Conservation (phyloP, 2,113 vertebrate genomes). For the Anthoscopus minutus region DNA sequence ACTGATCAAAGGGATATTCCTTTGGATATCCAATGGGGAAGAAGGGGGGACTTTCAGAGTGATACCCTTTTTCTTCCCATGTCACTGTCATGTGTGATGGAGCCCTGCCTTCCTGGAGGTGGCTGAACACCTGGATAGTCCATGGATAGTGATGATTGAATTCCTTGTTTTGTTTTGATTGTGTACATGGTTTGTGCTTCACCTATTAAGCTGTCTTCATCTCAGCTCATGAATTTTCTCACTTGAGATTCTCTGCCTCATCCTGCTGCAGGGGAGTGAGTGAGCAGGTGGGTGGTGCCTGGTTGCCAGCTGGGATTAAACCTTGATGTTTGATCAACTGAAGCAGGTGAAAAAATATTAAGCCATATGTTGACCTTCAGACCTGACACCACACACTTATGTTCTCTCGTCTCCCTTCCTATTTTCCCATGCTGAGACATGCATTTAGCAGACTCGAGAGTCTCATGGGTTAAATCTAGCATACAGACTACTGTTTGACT, state of each 20-base stretch:
- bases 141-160: not conserved
- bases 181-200: not conserved
- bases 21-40: not conserved
- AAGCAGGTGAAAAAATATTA: not conserved
- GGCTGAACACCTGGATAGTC: not conserved
- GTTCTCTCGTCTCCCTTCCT: not conserved
- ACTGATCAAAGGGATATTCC: not conserved
- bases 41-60: not conserved
- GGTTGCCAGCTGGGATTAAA: not conserved
- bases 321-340: not conserved
- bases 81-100: rapidly evolving
- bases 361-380: not conserved
- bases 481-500: not conserved
- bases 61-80: not conserved
- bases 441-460: not conserved
- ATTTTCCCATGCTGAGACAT: not conserved
- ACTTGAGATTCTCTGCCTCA: rapidly evolving
- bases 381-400: not conserved
- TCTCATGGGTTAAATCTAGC: not conserved
- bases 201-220: not conserved
- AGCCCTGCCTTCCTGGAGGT: not conserved
- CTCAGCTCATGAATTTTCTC: not conserved
- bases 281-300: not conserved
- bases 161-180: not conserved
- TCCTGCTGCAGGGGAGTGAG: not conserved